These are phyloP conservation scores for Rhodinocichla rosea DNA, from an alignment of 2,113 vertebrate genomes.

Conservation along the genomic window DNA sequence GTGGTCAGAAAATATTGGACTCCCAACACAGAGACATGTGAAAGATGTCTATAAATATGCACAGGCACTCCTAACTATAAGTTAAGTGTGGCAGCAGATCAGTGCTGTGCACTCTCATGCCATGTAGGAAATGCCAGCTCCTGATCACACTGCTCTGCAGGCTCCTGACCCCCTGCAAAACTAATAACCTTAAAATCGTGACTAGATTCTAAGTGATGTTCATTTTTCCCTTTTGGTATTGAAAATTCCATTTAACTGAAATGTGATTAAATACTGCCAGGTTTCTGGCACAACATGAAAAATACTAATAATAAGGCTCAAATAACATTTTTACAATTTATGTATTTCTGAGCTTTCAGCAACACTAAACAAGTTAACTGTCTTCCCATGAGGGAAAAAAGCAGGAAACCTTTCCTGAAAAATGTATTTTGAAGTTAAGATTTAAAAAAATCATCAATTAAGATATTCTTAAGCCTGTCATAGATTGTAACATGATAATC, in stretches of 20 bases:
- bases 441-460: background rate
- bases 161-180: background rate
- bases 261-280: background rate
- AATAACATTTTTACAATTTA: background rate
- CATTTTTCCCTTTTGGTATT: background rate
- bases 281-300: background rate
- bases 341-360: background rate
- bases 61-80: background rate
- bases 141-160: background rate
- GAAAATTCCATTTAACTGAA: background rate
- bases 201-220: background rate
- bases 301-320: background rate
- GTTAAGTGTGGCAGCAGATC: background rate
- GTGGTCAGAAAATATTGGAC: background rate
- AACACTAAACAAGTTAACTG: background rate
- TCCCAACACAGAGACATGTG: background rate
- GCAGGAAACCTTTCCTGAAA: background rate
- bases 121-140: background rate
- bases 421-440: background rate
- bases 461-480: background rate
- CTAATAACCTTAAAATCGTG: background rate
- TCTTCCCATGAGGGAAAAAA: background rate
- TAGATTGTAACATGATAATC: background rate
- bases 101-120: background rate
- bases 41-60: background rate